Conservation (phyloP, 30 jellyfish, hydroid and myxozoan genomes). For the Rhopilema esculentum region DNA sequence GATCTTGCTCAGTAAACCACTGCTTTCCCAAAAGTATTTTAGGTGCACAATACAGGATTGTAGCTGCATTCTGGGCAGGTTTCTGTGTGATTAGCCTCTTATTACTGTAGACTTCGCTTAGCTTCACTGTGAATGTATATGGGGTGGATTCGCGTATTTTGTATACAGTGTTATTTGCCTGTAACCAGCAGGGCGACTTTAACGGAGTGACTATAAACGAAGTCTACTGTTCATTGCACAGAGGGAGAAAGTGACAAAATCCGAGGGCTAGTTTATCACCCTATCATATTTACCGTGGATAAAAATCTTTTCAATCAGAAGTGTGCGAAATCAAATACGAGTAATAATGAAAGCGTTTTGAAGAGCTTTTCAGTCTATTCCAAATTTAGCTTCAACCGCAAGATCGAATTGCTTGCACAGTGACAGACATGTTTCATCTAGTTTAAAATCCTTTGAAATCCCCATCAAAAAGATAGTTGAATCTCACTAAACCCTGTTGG, state of each 20-base stretch:
- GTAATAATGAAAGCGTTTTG: conserved; percentile 13
- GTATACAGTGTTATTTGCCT: no score
- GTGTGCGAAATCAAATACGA: conserved; percentile 11
- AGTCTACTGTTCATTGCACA: no score
- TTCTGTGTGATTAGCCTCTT: no score
- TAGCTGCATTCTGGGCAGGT: no score
- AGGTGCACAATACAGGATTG: no score
- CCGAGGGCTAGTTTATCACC: background rate
- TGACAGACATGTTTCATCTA: conserved; percentile 19
- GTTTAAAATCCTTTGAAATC: conserved; percentile 3
- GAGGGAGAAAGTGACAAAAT: background rate
- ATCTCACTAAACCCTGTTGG: background rate
- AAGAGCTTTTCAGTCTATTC: conserved; percentile 18
- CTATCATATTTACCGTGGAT: background rate
- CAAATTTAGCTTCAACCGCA: conserved; percentile 35
- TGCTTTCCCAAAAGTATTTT: no score
- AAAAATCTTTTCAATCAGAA: background rate
- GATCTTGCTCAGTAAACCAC: no score
- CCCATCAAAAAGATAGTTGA: background rate
- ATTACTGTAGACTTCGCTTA: no score
- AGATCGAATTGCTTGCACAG: conserved; percentile 3
- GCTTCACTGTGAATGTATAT: no score
- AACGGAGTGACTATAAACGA: no score
- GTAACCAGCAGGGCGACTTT: no score
- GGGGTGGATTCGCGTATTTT: no score